A percentile compares a stretch with the other conserved stretches of the same genome.
Evolutionary conservation across 2,888 invertebrate genomes (phyloP).

Genomic region (Noctua fimbriata): DNA sequence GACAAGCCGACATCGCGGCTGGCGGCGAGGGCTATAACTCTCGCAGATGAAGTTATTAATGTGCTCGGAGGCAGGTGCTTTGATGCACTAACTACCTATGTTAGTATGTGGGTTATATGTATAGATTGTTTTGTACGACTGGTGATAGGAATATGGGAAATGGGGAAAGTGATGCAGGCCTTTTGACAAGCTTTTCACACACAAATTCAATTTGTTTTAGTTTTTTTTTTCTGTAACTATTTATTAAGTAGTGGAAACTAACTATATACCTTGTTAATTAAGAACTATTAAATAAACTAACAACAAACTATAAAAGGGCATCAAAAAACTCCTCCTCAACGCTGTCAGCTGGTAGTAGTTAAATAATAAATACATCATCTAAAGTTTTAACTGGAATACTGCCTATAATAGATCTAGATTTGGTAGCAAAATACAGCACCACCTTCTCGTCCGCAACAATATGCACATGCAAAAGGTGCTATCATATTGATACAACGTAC

Average conservation of each 20-base stretch:
- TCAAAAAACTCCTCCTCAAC: no score
- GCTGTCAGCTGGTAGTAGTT: no score
- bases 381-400: no score
- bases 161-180: background rate
- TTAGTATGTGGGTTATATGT: conserved; percentile 20
- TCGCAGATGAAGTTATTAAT: conserved; percentile 83
- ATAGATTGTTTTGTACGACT: conserved; percentile 3
- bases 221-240: no score
- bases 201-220: background rate
- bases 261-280: no score
- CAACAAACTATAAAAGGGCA: no score
- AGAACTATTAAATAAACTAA: no score
- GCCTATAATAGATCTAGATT: no score
- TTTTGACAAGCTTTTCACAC: background rate
- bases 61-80: conserved; percentile 65
- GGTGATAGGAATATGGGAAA: background rate
- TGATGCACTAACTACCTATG: conserved; percentile 59
- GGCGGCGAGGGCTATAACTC: conserved; percentile 76
- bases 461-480: background rate
- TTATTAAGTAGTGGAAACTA: no score
- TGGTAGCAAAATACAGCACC: background rate
- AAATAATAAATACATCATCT: no score
- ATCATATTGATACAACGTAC: background rate
- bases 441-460: background rate
- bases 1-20: conserved; percentile 75